These are phyloP conservation scores for Drosophila cardini DNA, from an alignment of 1,140 invertebrate genomes.

Conservation along the genomic window DNA sequence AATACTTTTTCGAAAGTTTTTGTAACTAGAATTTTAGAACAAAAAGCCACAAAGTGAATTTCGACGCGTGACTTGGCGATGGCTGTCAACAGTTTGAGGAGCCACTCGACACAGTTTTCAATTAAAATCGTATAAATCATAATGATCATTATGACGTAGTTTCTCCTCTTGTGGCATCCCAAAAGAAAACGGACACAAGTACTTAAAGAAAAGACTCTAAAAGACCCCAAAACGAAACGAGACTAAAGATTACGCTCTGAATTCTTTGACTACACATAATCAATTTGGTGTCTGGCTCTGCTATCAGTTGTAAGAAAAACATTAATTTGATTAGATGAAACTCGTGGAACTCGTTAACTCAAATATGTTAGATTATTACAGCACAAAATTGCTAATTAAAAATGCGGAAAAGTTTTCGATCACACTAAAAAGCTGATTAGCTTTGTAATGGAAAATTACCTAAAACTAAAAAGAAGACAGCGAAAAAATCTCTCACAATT, in stretches of 20 bases:
- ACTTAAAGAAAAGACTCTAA: neutral
- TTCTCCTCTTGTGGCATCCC: neutral
- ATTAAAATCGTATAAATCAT: slow-evolving; percentile 20
- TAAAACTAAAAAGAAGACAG: neutral
- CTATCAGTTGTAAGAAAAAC: no score
- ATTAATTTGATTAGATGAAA: no score
- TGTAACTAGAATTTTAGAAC: slow-evolving; percentile 23
- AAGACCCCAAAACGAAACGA: no score
- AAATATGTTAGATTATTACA: no score
- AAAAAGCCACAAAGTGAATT: slow-evolving; percentile 15
- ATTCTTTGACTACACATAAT: no score
- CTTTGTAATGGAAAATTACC: slow-evolving; percentile 17
- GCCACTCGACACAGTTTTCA: slow-evolving; percentile 19
- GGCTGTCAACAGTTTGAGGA: neutral
- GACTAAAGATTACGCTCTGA: no score
- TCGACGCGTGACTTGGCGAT: slow-evolving; percentile 40
- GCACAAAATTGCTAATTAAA: no score
- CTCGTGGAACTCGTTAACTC: no score
- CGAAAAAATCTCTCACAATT: neutral
- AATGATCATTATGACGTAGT: slow-evolving; percentile 14
- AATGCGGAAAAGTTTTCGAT: no score
- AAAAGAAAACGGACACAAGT: neutral
- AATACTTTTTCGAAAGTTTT: slow-evolving; percentile 65
- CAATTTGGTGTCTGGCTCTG: no score
- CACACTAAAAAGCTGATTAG: slow-evolving; percentile 17